Evolutionary conservation across 1,140 invertebrate genomes (phyloP).

Genomic region (Stratiolaelaps scimitus): DNA sequence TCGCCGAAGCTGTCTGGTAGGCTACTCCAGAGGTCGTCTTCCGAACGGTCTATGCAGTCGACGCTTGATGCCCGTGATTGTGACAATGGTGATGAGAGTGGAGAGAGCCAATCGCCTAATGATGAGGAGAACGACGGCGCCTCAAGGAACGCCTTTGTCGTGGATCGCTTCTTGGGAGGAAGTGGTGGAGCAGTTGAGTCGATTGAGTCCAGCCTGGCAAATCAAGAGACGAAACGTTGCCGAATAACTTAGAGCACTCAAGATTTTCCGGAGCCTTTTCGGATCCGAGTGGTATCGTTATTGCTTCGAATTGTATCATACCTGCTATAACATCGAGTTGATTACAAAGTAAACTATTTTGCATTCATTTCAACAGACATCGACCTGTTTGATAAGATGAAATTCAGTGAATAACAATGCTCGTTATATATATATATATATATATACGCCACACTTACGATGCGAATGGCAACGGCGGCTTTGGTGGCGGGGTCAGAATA

Average conservation of each 20-base stretch:
- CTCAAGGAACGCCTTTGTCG: slow-evolving; percentile 13
- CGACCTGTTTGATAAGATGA: no score
- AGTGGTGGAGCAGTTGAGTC: slow-evolving; percentile 50
- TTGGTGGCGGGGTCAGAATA: slow-evolving; percentile 55
- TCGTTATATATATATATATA: no score
- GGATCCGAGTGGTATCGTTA: no score
- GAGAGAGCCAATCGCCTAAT: slow-evolving; percentile 1
- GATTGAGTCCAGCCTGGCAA: slow-evolving; percentile 19
- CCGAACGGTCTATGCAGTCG: slow-evolving; percentile 20
- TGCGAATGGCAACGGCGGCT: slow-evolving; percentile 60
- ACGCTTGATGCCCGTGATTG: slow-evolving; percentile 20
- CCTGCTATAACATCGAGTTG: no score
- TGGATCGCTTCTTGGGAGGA: slow-evolving; percentile 54
- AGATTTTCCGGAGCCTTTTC: no score
- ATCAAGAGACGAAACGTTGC: neutral
- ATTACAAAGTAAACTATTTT: no score
- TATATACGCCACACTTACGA: slow-evolving; percentile 35
- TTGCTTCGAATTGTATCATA: no score
- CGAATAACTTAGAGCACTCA: no score
- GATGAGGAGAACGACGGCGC: slow-evolving; percentile 21
- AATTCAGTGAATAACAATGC: no score
- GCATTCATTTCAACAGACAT: no score
- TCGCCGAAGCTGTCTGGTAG: slow-evolving; percentile 8
- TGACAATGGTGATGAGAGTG: slow-evolving; percentile 23
- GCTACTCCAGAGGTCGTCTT: slow-evolving; percentile 25